A percentile compares a stretch with the other conserved stretches of the same genome.
Conservation (phyloP, 1,140 invertebrate genomes). For the Papilio xuthus region DNA sequence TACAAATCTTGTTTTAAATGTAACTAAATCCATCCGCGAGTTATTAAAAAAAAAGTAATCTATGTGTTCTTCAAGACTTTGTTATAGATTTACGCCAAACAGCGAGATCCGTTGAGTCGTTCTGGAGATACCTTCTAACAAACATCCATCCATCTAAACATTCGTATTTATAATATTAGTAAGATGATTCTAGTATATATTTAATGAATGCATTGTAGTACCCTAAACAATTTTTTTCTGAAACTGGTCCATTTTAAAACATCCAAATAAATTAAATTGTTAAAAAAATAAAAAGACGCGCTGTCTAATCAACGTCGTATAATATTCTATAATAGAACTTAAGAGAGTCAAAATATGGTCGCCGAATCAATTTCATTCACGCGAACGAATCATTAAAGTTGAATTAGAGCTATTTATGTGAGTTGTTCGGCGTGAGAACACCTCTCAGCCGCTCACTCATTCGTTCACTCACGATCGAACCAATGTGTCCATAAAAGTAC, state of each 20-base stretch:
- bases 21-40: no score
- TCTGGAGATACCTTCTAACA: no score
- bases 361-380: conserved; percentile 79
- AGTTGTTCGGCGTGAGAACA: conserved; percentile 70
- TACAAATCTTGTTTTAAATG: no score
- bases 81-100: no score
- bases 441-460: conserved; percentile 54
- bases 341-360: conserved; percentile 63
- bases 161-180: no score
- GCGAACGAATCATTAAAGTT: conserved; percentile 76
- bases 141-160: no score
- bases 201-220: neutral
- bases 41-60: no score
- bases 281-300: conserved; percentile 45
- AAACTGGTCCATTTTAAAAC: neutral
- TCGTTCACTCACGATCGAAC: conserved; percentile 59
- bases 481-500: conserved; percentile 49
- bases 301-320: conserved; percentile 31
- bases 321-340: conserved; percentile 49
- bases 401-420: conserved; percentile 70
- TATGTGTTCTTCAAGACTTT: no score
- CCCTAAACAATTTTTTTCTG: neutral
- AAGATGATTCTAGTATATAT: no score
- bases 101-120: no score
- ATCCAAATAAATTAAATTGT: conserved; percentile 22